Percentiles rank a stretch among this genome's conserved stretches.
Conservation (phyloP, 2,888 invertebrate genomes). For the Cephalotes varians region DNA sequence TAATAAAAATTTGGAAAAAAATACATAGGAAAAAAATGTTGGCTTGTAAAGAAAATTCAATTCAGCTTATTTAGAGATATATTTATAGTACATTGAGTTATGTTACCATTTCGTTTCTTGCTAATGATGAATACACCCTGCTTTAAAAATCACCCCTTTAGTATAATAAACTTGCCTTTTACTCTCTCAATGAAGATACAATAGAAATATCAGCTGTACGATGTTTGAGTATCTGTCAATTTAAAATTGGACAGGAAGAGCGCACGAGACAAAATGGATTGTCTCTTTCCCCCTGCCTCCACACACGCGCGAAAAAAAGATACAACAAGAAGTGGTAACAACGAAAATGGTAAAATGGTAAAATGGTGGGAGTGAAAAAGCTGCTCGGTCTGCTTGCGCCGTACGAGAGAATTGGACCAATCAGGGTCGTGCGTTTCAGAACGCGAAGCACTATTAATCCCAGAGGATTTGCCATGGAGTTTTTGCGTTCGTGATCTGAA, state of each 20-base stretch:
- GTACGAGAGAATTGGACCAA: conserved; percentile 75
- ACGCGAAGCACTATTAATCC: conserved; percentile 82
- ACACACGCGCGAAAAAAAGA: not conserved
- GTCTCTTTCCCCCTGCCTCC: not conserved
- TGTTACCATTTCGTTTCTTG: not conserved
- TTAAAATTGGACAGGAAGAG: conserved; percentile 59
- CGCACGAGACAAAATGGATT: conserved; percentile 13
- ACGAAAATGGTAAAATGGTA: not conserved
- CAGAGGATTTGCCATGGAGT: conserved; percentile 81
- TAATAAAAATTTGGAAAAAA: not conserved
- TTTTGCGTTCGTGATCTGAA: conserved; percentile 82
- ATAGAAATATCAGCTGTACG: not conserved
- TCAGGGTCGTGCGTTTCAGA: conserved; percentile 68
- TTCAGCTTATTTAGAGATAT: not conserved
- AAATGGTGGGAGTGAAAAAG: conserved; percentile 54
- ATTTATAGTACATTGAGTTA: not conserved
- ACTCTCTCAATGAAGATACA: conserved; percentile 23
- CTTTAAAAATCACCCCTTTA: conserved; percentile 17
- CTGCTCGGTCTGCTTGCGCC: conserved; percentile 55
- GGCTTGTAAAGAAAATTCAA: not conserved
- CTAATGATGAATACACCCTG: not conserved
- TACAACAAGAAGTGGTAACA: not conserved
- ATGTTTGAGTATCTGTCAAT: conserved; percentile 64
- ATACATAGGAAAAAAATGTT: not conserved
- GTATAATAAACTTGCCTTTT: not conserved